These are phyloP conservation scores for Semibalanus balanoides DNA, from an alignment of 1,140 invertebrate species.

Conservation along the genomic window DNA sequence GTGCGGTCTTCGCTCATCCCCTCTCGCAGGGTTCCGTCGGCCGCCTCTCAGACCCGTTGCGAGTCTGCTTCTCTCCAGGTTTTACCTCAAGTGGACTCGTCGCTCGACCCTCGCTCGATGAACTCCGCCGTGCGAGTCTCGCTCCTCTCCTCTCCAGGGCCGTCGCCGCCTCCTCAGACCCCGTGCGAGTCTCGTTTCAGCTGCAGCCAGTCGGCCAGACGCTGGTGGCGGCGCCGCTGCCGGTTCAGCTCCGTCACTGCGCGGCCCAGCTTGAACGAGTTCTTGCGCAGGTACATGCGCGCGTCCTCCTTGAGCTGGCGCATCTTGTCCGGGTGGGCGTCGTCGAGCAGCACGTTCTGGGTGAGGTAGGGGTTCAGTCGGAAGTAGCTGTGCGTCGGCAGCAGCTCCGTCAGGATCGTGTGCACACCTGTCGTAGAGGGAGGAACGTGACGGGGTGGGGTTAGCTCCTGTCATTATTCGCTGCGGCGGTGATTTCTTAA, in stretches of 20 bases:
- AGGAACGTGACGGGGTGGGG: too few species aligned
- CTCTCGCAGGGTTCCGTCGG: too few species aligned
- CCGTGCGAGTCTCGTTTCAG: neutral
- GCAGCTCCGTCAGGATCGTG: conserved; percentile 59
- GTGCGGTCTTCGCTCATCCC: too few species aligned
- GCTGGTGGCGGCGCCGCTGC: neutral
- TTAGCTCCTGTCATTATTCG: too few species aligned
- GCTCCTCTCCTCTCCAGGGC: too few species aligned
- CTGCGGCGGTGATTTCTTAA: too few species aligned
- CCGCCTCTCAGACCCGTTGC: too few species aligned
- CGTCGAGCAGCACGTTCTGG: conserved; percentile 66
- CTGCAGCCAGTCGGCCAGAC: neutral
- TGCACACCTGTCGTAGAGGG: conserved; percentile 48
- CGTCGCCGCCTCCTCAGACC: neutral
- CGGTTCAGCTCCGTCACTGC: neutral
- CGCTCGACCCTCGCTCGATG: too few species aligned
- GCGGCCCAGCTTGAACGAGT: conserved; percentile 32
- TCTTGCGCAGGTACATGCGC: conserved; percentile 37
- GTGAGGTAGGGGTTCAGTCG: conserved; percentile 81
- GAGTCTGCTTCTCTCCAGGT: too few species aligned
- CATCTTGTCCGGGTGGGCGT: conserved; percentile 48
- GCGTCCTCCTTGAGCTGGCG: conserved; percentile 34
- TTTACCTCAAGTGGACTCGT: too few species aligned
- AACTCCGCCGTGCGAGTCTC: too few species aligned
- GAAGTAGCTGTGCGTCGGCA: conserved; percentile 63